Evolutionary conservation across 1,140 invertebrate species (phyloP), one percentile per base, ranked within the genome.

Genomic region (Physella acuta): DNA sequence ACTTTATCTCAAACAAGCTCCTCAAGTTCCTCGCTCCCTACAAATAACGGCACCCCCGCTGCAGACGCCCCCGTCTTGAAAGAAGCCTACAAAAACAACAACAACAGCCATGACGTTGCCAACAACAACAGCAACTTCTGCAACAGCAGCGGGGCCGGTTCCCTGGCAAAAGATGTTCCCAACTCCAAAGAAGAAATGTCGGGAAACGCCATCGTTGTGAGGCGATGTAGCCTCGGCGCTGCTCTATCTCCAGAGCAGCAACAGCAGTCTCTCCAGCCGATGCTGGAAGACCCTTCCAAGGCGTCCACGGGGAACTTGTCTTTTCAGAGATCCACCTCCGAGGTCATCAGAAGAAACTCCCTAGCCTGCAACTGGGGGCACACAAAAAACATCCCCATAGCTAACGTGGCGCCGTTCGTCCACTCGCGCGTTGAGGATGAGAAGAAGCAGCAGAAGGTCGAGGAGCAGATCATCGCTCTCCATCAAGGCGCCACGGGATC

Each of bases 321-420:
- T 2, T 69, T 37, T 52, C 60, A 30, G 1, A 55, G 68, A 34
- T 37, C 71, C 0, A n/a, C n/a, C n/a, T 8, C 39, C 39, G 71
- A 75, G 16, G 61, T 36, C 16, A 73, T 73, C 24, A 49, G 74
- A 5, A 36, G 74, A 37, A 68, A 66, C 37, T 75, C 71, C 2
- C 49, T 75, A 26, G 33, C 55, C 5, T 14, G 34, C 2, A 49
- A 68, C 37, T 75, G 70, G 63, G 68, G 68, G 20, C 70, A 73
- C 60, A 69, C 74, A 36, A 80, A 80, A 68, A 76, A 76, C 61
- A 80, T 80, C 49, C 79, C 79, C n/a, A 73, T 80, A 2, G 79
- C 79, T 0, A 80, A 80, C 56, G 79, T 80, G 30, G 77, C 79
- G 0, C 79, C 79, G 1, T 79, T 80, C 64, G 71, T 80, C 16